These are phyloP conservation scores for Podargus strigoides DNA, from an alignment of 2,797 vertebrate species.

Conservation along the genomic window DNA sequence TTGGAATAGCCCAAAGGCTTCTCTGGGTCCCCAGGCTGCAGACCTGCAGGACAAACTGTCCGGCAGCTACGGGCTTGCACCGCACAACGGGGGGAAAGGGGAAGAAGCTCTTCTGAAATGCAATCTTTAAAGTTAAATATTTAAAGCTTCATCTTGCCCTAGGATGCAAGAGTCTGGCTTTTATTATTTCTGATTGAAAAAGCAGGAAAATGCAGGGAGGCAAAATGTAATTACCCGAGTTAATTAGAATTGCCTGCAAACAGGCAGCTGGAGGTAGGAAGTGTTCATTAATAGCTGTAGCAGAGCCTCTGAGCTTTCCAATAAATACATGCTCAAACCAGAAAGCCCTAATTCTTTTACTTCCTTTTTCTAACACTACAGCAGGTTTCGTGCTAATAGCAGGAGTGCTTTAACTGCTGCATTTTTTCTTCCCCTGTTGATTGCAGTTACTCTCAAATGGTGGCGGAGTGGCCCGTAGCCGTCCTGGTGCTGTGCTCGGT, in stretches of 20 bases:
- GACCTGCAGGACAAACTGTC: not conserved
- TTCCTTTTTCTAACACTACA: not conserved
- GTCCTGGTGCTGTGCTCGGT: slow-evolving; percentile 81
- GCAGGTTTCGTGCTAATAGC: not conserved
- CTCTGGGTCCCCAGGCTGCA: not conserved
- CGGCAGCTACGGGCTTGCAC: not conserved
- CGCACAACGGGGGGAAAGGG: rapidly evolving
- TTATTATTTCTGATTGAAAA: slow-evolving; percentile 48
- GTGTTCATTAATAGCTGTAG: not conserved
- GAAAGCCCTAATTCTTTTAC: not conserved
- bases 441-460: slow-evolving; percentile 87
- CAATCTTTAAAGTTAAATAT: slow-evolving; percentile 25
- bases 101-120: not conserved
- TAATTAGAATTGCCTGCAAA: slow-evolving; percentile 37
- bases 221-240: slow-evolving; percentile 18
- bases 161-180: not conserved
- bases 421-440: slow-evolving; percentile 3
- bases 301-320: not conserved
- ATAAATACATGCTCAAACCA: not conserved
- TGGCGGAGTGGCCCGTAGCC: slow-evolving; percentile 85
- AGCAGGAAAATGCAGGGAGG: not conserved
- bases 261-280: not conserved
- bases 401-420: not conserved
- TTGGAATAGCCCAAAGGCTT: not conserved
- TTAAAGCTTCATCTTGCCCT: slow-evolving; percentile 26